phyloP scores from a whole-genome alignment of 1,140 invertebrate species.

The Apis mellifera region Amel_HAv3.1 CM009934.2:6206501-6207000 shows the following conservation, averaged over 20 bases:
- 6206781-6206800: slow-evolving; percentile 25
- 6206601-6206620: too few relatives aligned
- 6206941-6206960: neutral
- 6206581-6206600: too few relatives aligned
- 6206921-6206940: slow-evolving; percentile 5
- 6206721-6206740: too few relatives aligned
- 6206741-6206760: neutral
- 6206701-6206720: too few relatives aligned
- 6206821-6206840: slow-evolving; percentile 27
- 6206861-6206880: slow-evolving; percentile 31
- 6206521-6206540: too few relatives aligned
- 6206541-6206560: too few relatives aligned
- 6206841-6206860: slow-evolving; percentile 28
- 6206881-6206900: slow-evolving; percentile 34
- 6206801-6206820: slow-evolving; percentile 5
- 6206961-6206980: neutral
- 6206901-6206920: slow-evolving; percentile 19
- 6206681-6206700: too few relatives aligned
- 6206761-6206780: slow-evolving; percentile 16
- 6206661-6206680: too few relatives aligned
- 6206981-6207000: neutral
- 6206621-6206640: too few relatives aligned
- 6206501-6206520: too few relatives aligned
- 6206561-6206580: too few relatives aligned
- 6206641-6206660: too few relatives aligned